Percentiles rank a stretch among this genome's conserved stretches.
Conservation (phyloP, 2,113 vertebrate species). For the Trachemys scripta region DNA sequence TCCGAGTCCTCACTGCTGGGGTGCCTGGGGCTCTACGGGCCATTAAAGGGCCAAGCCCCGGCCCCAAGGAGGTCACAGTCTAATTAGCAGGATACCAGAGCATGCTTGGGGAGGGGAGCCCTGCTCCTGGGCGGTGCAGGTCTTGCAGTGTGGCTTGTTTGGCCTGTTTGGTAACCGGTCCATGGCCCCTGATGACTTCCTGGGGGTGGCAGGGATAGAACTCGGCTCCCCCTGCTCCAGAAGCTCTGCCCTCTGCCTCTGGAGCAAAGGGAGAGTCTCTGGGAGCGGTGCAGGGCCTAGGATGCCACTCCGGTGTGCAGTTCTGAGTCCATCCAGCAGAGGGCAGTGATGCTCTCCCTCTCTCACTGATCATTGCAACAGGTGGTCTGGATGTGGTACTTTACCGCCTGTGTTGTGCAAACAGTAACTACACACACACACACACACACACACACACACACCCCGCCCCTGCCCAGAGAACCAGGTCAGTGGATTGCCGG, state of each 20-base stretch:
- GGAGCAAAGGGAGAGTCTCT: neutral
- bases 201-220: neutral
- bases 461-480: neutral
- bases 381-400: neutral
- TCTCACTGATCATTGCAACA: neutral
- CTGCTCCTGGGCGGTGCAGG: neutral
- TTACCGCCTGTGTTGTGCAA: neutral
- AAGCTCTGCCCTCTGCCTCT: neutral
- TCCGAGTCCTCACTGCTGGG: neutral
- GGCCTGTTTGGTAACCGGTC: neutral
- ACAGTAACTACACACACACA: neutral
- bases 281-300: neutral
- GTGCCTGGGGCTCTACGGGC: neutral
- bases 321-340: too few relatives aligned
- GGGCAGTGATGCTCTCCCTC: neutral
- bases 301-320: neutral
- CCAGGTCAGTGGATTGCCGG: neutral
- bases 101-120: neutral
- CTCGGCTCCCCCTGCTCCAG: neutral
- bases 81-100: neutral
- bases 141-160: neutral
- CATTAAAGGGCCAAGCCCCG: neutral
- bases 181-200: neutral
- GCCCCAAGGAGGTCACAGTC: neutral
- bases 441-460: neutral